Percentiles rank a stretch among this genome's conserved stretches.
phyloP scores from a whole-genome alignment of 2,888 invertebrate genomes.

The Amphimallon solstitiale region DNA sequence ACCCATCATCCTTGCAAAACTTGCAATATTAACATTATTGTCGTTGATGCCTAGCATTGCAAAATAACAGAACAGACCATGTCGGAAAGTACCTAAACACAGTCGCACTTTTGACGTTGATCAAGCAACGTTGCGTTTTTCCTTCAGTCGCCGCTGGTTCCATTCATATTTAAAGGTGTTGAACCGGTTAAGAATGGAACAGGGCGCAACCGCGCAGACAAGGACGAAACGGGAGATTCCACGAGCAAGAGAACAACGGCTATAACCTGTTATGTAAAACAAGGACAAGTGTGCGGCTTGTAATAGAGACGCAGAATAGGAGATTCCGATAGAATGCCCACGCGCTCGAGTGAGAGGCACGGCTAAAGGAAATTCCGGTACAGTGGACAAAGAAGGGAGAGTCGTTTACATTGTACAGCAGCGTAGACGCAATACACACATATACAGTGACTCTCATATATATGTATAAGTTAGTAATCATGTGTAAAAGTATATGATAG shows the following conservation, averaged over 20 bases:
- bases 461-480: no score
- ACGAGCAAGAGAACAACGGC: slow-evolving; percentile 53
- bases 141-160: not conserved
- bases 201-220: slow-evolving; percentile 42
- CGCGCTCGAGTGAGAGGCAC: slow-evolving; percentile 33
- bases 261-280: slow-evolving; percentile 61
- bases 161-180: slow-evolving; percentile 16
- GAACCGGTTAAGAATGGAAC: slow-evolving; percentile 17
- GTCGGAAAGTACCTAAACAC: no score
- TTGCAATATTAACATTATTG: no score
- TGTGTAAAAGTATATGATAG: no score
- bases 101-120: no score
- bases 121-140: slow-evolving; percentile 1
- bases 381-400: slow-evolving; percentile 48
- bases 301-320: slow-evolving; percentile 35
- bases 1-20: no score
- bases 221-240: slow-evolving; percentile 61
- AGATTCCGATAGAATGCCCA: slow-evolving; percentile 40
- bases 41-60: no score
- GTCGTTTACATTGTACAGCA: slow-evolving; percentile 39
- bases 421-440: not conserved
- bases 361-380: slow-evolving; percentile 50
- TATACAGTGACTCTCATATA: no score
- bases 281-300: slow-evolving; percentile 52
- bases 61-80: no score